phyloP scores from a whole-genome alignment of 2,113 vertebrate species.

The Laticauda laticaudata region DNA sequence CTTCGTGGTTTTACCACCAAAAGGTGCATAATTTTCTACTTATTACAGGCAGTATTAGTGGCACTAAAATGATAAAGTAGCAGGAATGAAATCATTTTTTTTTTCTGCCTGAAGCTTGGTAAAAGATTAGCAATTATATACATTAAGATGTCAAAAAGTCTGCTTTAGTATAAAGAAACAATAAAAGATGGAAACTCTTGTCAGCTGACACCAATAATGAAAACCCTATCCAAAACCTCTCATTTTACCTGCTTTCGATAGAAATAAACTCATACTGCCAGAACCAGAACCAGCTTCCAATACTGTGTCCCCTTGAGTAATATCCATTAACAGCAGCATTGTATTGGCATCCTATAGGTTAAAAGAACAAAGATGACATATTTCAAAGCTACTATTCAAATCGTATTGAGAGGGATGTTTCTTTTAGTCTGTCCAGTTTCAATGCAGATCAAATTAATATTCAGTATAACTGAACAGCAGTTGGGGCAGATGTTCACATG shows the following conservation, averaged over 20 bases:
- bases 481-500: not conserved
- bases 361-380: not conserved
- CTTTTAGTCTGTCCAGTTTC: not conserved
- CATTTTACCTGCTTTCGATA: constrained; percentile 87
- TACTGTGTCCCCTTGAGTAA: constrained; percentile 81
- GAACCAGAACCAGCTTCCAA: constrained; percentile 88
- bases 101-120: not conserved
- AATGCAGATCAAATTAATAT: not conserved
- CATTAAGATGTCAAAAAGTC: not conserved
- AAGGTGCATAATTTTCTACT: not conserved
- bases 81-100: not conserved
- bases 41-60: not conserved
- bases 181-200: not conserved
- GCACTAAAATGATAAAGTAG: not conserved
- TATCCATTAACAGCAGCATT: constrained; percentile 81
- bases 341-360: constrained; percentile 72
- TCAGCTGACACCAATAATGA: not conserved
- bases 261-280: constrained; percentile 86
- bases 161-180: not conserved
- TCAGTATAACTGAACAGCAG: not conserved
- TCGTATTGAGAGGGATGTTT: not conserved
- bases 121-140: not conserved
- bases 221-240: not conserved
- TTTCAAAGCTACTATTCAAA: not conserved
- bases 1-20: not conserved